A percentile compares a stretch with the other conserved stretches of the same genome.
Conservation (phyloP, 2,888 invertebrate species). For the Drosophila maculinotata region DNA sequence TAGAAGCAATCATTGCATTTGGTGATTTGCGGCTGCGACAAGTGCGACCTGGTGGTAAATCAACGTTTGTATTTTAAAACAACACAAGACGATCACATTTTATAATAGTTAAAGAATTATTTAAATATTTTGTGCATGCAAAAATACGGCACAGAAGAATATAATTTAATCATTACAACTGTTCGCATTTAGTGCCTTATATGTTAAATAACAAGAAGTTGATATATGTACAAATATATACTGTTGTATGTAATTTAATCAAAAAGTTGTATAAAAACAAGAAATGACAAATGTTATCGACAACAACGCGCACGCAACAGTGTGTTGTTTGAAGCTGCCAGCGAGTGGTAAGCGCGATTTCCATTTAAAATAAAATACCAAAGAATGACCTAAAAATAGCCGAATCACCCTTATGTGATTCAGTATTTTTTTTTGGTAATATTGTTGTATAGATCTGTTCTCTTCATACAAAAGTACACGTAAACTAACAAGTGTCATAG, state of each 20-base stretch:
- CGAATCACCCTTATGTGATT: neutral
- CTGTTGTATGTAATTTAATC: neutral
- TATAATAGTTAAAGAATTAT: slow-evolving; percentile 17
- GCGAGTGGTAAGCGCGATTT: slow-evolving; percentile 3
- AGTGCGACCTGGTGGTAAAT: slow-evolving; percentile 6
- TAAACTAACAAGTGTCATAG: neutral
- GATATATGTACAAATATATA: slow-evolving; percentile 4
- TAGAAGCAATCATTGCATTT: slow-evolving; percentile 38
- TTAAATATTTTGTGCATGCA: slow-evolving; percentile 14
- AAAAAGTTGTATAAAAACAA: slow-evolving; percentile 8
- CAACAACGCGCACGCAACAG: slow-evolving; percentile 37
- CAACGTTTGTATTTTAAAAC: slow-evolving; percentile 4
- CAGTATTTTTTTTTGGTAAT: slow-evolving; percentile 19
- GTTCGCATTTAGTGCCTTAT: neutral
- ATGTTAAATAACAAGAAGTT: neutral
- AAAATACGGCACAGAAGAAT: slow-evolving; percentile 6
- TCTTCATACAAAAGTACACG: slow-evolving; percentile 15
- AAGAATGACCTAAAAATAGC: slow-evolving; percentile 1
- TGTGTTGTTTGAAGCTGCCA: slow-evolving; percentile 10
- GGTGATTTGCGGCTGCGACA: neutral
- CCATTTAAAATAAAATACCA: neutral
- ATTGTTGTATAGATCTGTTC: slow-evolving; percentile 4
- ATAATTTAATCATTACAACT: neutral
- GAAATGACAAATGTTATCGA: slow-evolving; percentile 38
- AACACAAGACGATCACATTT: slow-evolving; percentile 45